These are phyloP conservation scores for Limenitis arthemis DNA, from an alignment of 2,888 invertebrate genomes.

Conservation along the genomic window DNA sequence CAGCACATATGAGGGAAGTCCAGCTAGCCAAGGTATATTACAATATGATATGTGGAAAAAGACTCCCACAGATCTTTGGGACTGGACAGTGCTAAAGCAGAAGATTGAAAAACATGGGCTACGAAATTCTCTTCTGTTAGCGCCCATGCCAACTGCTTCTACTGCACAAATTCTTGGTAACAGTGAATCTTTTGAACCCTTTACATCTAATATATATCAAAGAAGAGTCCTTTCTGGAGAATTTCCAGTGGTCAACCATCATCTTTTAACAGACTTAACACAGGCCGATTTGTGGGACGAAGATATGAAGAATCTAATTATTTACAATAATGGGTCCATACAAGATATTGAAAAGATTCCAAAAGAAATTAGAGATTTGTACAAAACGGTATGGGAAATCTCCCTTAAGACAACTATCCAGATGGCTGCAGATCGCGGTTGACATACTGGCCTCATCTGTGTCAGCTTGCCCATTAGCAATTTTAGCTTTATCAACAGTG, in stretches of 20 bases:
- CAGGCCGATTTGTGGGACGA: conserved; percentile 94
- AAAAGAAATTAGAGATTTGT: conserved; percentile 85
- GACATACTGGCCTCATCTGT: too few relatives aligned
- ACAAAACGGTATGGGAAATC: conserved; percentile 98
- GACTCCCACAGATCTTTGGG: conserved; percentile 87
- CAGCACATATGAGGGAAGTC: conserved; percentile 92
- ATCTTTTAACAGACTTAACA: conserved; percentile 93
- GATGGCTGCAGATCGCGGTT: conserved; percentile 99
- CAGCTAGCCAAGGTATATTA: conserved; percentile 94
- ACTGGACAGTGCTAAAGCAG: conserved; percentile 88
- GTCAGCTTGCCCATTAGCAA: conserved; percentile 38
- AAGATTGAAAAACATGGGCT: conserved; percentile 92
- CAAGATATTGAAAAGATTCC: conserved; percentile 91
- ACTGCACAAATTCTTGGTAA: conserved; percentile 99
- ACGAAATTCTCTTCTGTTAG: conserved; percentile 92
- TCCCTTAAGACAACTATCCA: conserved; percentile 92
- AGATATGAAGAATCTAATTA: conserved; percentile 94
- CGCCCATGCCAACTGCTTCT: conserved; percentile 99
- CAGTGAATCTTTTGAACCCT: conserved; percentile 98
- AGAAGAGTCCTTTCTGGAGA: conserved; percentile 95
- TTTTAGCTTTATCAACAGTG: conserved; percentile 89
- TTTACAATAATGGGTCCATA: conserved; percentile 93
- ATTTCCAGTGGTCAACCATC: conserved; percentile 97
- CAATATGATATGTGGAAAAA: conserved; percentile 99
- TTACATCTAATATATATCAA: conserved; percentile 97